Evolutionary conservation across 1,140 invertebrate genomes (phyloP), one percentile per base, ranked within the genome.

Genomic region (Zaprionus tsacasi): DNA sequence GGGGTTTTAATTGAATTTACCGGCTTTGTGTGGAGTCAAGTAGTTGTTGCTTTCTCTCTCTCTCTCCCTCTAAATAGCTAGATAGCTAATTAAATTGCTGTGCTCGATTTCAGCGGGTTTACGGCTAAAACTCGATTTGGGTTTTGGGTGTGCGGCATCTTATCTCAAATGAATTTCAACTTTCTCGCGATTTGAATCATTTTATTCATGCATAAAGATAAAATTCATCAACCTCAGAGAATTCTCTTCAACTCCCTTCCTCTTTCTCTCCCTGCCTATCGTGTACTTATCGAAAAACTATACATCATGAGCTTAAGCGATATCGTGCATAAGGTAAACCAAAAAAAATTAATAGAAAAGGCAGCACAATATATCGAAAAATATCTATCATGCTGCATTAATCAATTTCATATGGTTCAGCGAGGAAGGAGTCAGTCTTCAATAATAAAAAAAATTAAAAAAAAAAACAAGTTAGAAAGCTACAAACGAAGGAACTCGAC

Each of bases 361-460:
- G 61, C 61, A 57, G 55, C 64, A 27, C 21, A 71, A 76, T 17
- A 50, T 50, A 70, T 70, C 21, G 60, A 86, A 87, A 87, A 87
- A 88, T 85, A 89, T 89, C 89, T 90, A 89, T 89, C 85, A 89
- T 81, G 81, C 81, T 72, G 81, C 85, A 90, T 89, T 89, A 89
- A 89, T 89, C 85, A 89, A 89, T 85, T 88, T 88, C 69, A 89
- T 85, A 88, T 89, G 52, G 50, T 57, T 57, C 55, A 60, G 25
- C 54, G 52, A 15, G 52, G 60, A 56, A 48, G 21, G 57, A 48
- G 55, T 30, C 36, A 65, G 21, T 27, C 15, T 76, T 64, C 61
- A 78, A 78, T 78, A 71, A 65, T 33, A 70, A 8, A 43, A 27
- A 6, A 25, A 27, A n/a, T 2, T 13, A 58, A 1, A 17, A 10